These are phyloP conservation scores for Globia sparganii DNA, from an alignment of 2,888 invertebrate genomes.

Conservation along the genomic window DNA sequence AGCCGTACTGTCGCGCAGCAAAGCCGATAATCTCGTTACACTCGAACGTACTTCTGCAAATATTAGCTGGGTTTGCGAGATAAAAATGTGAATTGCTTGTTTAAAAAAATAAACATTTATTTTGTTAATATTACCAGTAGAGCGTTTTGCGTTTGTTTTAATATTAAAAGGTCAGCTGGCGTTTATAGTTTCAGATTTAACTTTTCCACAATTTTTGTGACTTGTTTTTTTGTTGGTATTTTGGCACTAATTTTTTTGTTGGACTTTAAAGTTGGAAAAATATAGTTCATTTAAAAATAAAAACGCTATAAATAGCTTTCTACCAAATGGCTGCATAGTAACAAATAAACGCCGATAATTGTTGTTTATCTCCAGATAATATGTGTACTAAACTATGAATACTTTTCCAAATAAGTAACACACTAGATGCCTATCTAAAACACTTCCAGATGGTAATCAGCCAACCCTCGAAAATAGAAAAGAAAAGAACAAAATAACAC, in stretches of 20 bases:
- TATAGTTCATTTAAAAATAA: not conserved
- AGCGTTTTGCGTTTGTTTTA: slow-evolving; percentile 27
- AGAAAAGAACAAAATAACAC: not conserved
- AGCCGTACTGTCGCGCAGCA: not conserved
- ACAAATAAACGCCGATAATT: not conserved
- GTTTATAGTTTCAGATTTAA: slow-evolving; percentile 14
- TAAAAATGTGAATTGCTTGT: slow-evolving; percentile 37
- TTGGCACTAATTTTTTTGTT: not conserved
- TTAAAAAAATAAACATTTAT: not conserved
- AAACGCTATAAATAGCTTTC: not conserved
- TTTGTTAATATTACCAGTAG: not conserved
- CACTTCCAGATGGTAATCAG: not conserved
- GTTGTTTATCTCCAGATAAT: not conserved
- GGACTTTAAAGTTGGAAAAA: not conserved
- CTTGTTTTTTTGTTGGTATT: slow-evolving; percentile 3
- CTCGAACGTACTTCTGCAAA: slow-evolving; percentile 45
- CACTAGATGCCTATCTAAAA: too few species aligned
- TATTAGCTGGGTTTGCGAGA: slow-evolving; percentile 31
- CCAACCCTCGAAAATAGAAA: not conserved
- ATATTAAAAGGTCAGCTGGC: slow-evolving; percentile 10
- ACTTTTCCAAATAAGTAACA: not conserved
- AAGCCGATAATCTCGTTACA: slow-evolving; percentile 59
- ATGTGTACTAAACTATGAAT: too few species aligned
- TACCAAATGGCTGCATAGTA: not conserved
- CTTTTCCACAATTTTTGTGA: not conserved